Conservation (phyloP, 1,140 invertebrate genomes). For the Temnothorax nylanderi region DNA sequence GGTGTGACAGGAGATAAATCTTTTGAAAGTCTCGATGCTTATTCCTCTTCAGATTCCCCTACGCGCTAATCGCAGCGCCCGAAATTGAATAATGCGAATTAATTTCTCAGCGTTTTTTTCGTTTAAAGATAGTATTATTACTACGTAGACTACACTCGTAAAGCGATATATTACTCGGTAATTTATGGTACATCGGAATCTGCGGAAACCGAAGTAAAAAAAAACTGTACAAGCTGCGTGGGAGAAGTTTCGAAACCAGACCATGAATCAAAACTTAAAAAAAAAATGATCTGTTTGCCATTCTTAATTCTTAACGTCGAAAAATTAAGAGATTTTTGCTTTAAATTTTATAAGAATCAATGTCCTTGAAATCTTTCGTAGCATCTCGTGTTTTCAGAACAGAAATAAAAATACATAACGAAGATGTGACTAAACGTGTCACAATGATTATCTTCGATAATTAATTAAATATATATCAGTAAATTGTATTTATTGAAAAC, state of each 20-base stretch:
- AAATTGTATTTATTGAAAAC: not conserved
- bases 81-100: constrained; percentile 36
- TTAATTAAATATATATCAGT: not conserved
- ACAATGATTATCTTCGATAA: not conserved
- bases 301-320: not conserved
- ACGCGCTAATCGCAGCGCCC: constrained; percentile 12
- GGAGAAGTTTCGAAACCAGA: not conserved
- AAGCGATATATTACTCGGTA: constrained; percentile 39
- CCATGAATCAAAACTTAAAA: not conserved
- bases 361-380: not conserved
- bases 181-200: constrained; percentile 34
- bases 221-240: not conserved
- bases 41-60: not conserved
- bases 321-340: not conserved
- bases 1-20: not conserved
- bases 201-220: constrained; percentile 19
- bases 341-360: not conserved
- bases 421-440: not conserved
- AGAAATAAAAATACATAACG: not conserved
- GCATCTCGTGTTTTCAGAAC: not conserved
- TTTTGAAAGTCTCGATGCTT: not conserved
- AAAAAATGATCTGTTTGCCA: not conserved
- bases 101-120: constrained; percentile 16
- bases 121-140: constrained; percentile 51
- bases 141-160: not conserved